These are phyloP conservation scores for Gastracanthus pulcherrimus DNA, from an alignment of 2,888 invertebrate species.

Conservation along the genomic window DNA sequence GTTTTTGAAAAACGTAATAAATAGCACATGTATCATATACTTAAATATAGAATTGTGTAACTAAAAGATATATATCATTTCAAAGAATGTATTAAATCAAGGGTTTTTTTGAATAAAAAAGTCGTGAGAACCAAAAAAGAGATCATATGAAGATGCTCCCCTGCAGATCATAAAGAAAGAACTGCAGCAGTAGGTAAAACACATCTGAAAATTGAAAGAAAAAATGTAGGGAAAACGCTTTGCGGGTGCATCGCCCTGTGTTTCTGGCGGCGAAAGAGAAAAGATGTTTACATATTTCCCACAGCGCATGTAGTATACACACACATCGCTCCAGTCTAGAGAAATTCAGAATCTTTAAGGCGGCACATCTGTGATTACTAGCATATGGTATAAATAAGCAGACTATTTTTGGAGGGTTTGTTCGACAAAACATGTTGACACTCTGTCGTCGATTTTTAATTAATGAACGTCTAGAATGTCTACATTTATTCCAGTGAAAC, in stretches of 20 bases:
- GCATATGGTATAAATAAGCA: conserved; percentile 38
- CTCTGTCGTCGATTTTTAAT: conserved; percentile 24
- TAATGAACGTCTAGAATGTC: neutral
- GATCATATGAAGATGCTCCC: neutral
- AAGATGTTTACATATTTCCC: conserved; percentile 48
- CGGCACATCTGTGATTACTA: conserved; percentile 33
- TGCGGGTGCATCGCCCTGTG: neutral
- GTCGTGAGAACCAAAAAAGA: neutral
- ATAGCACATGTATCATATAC: too few species aligned
- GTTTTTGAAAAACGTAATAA: too few species aligned
- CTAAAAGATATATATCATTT: too few species aligned
- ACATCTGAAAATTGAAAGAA: neutral
- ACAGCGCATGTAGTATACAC: conserved; percentile 11
- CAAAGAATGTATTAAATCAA: neutral
- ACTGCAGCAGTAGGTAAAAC: neutral
- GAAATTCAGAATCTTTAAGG: conserved; percentile 1
- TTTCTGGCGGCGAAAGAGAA: conserved; percentile 33
- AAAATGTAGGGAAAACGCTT: conserved; percentile 12
- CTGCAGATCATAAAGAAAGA: conserved; percentile 3
- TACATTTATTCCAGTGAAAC: neutral
- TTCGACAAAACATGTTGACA: conserved; percentile 24
- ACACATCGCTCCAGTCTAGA: neutral
- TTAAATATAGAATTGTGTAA: too few species aligned
- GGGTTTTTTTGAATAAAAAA: conserved; percentile 8
- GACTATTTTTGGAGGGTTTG: conserved; percentile 34